Base-by-base conservation (phyloP, 2,113 vertebrate species). In the Urocitellus parryii region DNA sequence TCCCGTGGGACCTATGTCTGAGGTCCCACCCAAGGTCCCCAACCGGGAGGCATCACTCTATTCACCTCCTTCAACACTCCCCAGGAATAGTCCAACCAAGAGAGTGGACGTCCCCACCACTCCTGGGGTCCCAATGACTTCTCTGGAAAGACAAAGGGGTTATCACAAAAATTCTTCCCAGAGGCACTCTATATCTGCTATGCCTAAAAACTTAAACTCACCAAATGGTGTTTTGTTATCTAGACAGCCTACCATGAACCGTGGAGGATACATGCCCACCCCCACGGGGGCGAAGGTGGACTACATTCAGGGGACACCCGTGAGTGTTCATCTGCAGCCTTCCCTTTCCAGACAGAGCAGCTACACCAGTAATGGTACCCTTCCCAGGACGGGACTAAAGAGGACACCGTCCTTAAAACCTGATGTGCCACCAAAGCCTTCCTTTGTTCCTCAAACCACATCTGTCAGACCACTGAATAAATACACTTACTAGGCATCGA, bases 391-490 rank as follows among this genome's bases (percentile, higher is more conserved):
- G 86, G 99, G 99, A 91, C 95, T 99, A 97, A 99, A 99, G 99
- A 98, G 99, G 99, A 99, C 99, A 97, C 99, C 99, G 85, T 99
- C 99, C 90, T 98, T 99, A 99, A 99, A 99, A 98, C 99, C 99
- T 0, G 99, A 99, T 0, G 99, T 99, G 98, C 99, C 99, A 97
- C 99, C 99, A 97, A 99, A 99, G 99, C 99, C 99, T 95, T 99
- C 99, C 10, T 99, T 99, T 74, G 98, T 99, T 95, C 99, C 99
- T 97, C 99, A 99, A 95, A 99, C 99, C 78, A 98, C 99, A 16
- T 99, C 99, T 90, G 99, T 99, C 98, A 99, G 99, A 98, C 99
- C 99, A 95, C 99, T 99, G 97, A 99, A 99, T 98, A 99, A 99
- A 98, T 99, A 99, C 98, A 99, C 99, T 96, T 99, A 99, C 98